Percentiles rank a stretch among this genome's conserved stretches.
Conservation (phyloP, 2,113 vertebrate species). For the Dasypus novemcinctus region DNA sequence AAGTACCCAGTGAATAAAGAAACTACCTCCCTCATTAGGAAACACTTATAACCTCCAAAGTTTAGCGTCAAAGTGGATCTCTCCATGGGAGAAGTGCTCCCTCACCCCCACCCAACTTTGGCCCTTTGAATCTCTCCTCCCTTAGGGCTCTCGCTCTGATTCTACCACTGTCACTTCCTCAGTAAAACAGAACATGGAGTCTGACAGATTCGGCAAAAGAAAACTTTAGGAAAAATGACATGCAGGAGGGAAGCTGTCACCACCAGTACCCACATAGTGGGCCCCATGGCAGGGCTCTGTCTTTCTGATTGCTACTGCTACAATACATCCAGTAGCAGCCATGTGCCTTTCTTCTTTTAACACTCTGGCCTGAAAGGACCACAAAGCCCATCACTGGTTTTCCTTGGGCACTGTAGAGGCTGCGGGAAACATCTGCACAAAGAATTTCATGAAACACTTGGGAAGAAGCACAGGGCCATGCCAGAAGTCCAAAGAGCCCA, state of each 20-base stretch:
- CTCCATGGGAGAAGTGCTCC: neutral
- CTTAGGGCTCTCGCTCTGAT: neutral
- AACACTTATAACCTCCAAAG: neutral
- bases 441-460: neutral
- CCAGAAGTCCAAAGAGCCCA: neutral
- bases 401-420: neutral
- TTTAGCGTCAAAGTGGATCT: neutral
- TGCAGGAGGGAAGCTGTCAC: neutral
- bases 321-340: neutral
- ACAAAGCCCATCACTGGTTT: neutral
- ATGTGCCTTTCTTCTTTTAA: neutral
- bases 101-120: neutral
- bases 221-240: neutral
- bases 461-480: neutral
- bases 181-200: neutral
- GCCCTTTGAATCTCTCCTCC: conserved; percentile 8
- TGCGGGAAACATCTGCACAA: neutral
- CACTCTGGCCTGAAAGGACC: neutral
- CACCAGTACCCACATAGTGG: neutral
- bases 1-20: neutral
- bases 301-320: neutral
- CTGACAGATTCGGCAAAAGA: neutral
- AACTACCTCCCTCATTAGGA: neutral
- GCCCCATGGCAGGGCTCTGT: neutral
- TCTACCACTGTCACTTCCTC: neutral